phyloP scores from a whole-genome alignment of 2,888 invertebrate species.

The Acrobasis repandana region DNA sequence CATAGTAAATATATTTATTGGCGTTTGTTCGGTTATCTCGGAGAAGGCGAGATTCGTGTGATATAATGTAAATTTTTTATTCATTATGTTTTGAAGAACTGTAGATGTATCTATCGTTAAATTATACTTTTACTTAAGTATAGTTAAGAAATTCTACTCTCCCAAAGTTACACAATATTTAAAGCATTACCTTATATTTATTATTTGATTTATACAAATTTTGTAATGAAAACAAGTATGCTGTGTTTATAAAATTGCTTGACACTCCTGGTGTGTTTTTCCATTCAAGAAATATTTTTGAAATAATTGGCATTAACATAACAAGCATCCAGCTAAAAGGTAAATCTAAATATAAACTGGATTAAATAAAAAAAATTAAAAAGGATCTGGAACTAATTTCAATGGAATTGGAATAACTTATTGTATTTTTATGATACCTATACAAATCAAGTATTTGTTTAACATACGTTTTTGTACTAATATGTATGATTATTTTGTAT shows the following conservation, averaged over 20 bases:
- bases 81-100: conserved; percentile 54
- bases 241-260: too few species aligned
- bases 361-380: too few species aligned
- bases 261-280: too few species aligned
- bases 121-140: conserved; percentile 43
- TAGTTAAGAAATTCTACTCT: conserved; percentile 38
- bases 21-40: conserved; percentile 50
- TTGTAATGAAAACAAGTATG: not conserved
- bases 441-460: conserved; percentile 21
- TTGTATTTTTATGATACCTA: not conserved
- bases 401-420: too few species aligned
- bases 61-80: conserved; percentile 73
- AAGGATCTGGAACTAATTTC: too few species aligned
- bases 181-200: not conserved
- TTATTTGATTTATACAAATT: not conserved
- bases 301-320: too few species aligned
- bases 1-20: conserved; percentile 54
- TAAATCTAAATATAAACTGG: too few species aligned
- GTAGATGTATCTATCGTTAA: conserved; percentile 56
- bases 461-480: not conserved
- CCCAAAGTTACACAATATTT: conserved; percentile 66
- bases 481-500: conserved; percentile 51
- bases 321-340: too few species aligned
- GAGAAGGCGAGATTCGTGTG: conserved; percentile 65
- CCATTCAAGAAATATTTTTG: too few species aligned